phyloP scores from a whole-genome alignment of 2,113 vertebrate species.

The Sprattus sprattus region DNA sequence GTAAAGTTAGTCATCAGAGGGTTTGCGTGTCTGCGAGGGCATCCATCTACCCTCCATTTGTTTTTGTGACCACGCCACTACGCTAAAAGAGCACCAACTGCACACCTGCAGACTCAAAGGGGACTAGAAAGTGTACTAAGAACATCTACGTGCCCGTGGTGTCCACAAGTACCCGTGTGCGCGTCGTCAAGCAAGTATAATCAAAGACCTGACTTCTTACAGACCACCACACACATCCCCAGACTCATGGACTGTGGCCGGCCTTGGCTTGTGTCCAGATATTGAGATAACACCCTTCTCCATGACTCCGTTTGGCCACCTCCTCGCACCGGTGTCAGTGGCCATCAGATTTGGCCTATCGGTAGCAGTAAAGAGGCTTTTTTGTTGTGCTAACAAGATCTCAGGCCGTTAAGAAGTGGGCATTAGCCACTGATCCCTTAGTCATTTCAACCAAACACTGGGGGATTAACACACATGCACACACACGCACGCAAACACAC shows the following conservation, averaged over 20 bases:
- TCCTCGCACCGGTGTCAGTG: not conserved
- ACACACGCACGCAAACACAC: conserved; percentile 19
- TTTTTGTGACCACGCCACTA: too few relatives aligned
- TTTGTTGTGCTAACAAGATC: conserved; percentile 76
- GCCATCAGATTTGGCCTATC: conserved; percentile 76
- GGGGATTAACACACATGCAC: not conserved
- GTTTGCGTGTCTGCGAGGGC: too few relatives aligned
- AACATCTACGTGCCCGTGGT: too few relatives aligned
- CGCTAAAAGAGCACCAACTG: too few relatives aligned
- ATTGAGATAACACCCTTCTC: not conserved
- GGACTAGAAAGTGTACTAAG: too few relatives aligned
- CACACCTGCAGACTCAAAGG: too few relatives aligned
- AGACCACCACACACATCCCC: not conserved
- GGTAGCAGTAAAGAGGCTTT: conserved; percentile 76
- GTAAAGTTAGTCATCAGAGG: too few relatives aligned
- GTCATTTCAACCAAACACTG: conserved; percentile 39
- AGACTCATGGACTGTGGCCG: not conserved
- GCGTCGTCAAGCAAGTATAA: too few relatives aligned
- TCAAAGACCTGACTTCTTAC: not conserved
- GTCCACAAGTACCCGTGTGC: too few relatives aligned
- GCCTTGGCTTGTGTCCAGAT: not conserved
- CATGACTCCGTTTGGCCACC: conserved; percentile 31
- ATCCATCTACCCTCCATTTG: too few relatives aligned
- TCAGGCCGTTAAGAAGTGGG: conserved; percentile 65
- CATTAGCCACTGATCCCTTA: conserved; percentile 68